Evolutionary conservation across 2,888 invertebrate genomes (phyloP), one percentile per base, ranked within the genome.

Genomic region (Pseudeuparius sepicola): DNA sequence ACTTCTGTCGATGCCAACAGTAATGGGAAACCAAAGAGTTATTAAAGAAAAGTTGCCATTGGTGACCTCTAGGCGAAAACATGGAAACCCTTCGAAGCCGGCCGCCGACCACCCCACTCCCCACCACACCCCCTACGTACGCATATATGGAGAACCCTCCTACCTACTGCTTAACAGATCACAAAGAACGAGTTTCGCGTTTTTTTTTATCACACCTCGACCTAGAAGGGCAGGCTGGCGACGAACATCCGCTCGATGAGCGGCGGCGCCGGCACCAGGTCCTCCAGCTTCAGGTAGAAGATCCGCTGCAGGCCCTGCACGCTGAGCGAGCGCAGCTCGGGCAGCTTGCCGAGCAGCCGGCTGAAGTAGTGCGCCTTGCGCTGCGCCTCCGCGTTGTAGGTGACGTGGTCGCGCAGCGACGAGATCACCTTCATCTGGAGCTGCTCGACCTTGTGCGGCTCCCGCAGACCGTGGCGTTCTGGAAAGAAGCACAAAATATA

Each of bases 381-480:
- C 57, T 87, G 86, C 15, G 85, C 86, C 53, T 86, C 85, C 14
- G 83, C 78, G 60, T 87, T 85, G 63, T 87, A 87, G 12, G 92
- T 93, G 57, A 93, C 92, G 67, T 97, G 96, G 55, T 97, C 96
- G 26, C 93, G 79, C 39, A 97, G 70, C 40, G 93, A 90, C 42
- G 88, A 86, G 52, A 96, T 90, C 54, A 97, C 87, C 64, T 92
- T 93, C 84, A 89, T 92, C 62, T 97, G 94, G 11, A 96, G 70
- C 53, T 87, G 88, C 60, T 97, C 96, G 48, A 96, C 87, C 51
- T 86, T 81, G 56, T 85, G 82, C 1, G 89, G 87, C 55, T 94
- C 92, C 55, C 83, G 82, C 47, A 96, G 66, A 27, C 93, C 93
- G 57, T 92, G 92, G 14, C 94, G 79, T 64, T 92, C 93, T 93